Base-by-base conservation (phyloP, 1,140 invertebrate species). In the Bactericera cockerelli region DNA sequence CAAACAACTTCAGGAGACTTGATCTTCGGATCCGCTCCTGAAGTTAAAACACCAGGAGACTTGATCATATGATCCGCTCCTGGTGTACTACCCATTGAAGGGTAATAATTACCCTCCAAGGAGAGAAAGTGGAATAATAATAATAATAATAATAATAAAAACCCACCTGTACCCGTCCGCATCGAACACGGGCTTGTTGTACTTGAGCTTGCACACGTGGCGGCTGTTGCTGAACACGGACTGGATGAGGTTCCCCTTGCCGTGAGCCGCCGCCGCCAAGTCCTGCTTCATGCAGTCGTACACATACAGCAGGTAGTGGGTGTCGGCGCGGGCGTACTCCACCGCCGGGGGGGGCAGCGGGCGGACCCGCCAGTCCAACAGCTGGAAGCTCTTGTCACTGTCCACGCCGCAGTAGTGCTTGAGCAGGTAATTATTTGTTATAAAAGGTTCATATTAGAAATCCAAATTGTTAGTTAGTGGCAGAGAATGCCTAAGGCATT, bases 331-430 rank as follows among this genome's bases (percentile, higher is more conserved):
- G 0, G 96, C 96, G 74, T 99, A 99, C 58, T 81, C 75, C 1
- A 90, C 72, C 64, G 98, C 76, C 65, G 89, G 84, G 25, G 81
- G 75, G 0, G 90, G 86, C 28, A 99, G 72, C 0, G 96, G 96
- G 55, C 92, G 81, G 22, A 95, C 89, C 61, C 96, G 82, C 96
- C 96, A 99, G 72, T 99, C 96, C 1, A 93, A 92, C 26, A 93
- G 70, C 70, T 98, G 95, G 70, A 87, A 93, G 59, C 83, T 80
- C 73, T 99, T 99, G 66, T 98, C 84, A 1, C 85, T 77, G 63
- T 81, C 73, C 13, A 94, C 72, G 21, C 81, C 72, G 69, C 91
- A 93, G 69, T 90, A 95, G 38, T 77, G 73, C n/a, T n/a, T n/a
- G n/a, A n/a, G n/a, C n/a, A n/a, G n/a, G n/a, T n/a, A n/a, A n/a